These are phyloP conservation scores for Coenonympha arcania DNA, from an alignment of 2,888 invertebrate species.

Conservation along the genomic window DNA sequence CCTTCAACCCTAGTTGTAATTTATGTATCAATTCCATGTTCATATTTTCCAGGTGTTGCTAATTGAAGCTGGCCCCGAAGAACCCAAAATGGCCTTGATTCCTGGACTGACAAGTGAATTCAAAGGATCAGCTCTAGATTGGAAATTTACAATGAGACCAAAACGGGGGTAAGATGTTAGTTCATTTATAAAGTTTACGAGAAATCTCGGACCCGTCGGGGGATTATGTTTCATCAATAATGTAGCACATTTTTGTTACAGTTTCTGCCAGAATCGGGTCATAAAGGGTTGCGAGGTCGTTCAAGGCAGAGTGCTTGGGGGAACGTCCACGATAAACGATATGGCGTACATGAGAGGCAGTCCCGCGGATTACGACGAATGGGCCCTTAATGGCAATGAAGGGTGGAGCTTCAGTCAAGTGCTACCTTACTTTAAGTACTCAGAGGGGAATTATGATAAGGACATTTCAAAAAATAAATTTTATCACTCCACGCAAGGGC, in stretches of 20 bases:
- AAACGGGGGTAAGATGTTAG: slow-evolving; percentile 52
- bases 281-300: slow-evolving; percentile 58
- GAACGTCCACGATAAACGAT: slow-evolving; percentile 61
- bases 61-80: slow-evolving; percentile 60
- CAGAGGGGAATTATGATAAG: slow-evolving; percentile 67
- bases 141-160: slow-evolving; percentile 63
- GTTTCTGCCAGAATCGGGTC: slow-evolving; percentile 58
- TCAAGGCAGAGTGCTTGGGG: slow-evolving; percentile 62
- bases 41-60: slow-evolving; percentile 44
- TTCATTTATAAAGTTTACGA: neutral
- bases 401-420: slow-evolving; percentile 61
- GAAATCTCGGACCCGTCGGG: neutral
- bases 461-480: slow-evolving; percentile 61
- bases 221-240: too few relatives aligned
- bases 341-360: slow-evolving; percentile 67
- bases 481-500: slow-evolving; percentile 64
- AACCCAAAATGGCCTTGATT: slow-evolving; percentile 61
- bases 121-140: slow-evolving; percentile 56
- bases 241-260: slow-evolving; percentile 36
- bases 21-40: neutral
- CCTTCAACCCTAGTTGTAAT: too few relatives aligned
- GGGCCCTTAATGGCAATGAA: slow-evolving; percentile 60
- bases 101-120: slow-evolving; percentile 65
- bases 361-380: slow-evolving; percentile 65
- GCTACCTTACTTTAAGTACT: slow-evolving; percentile 64